These are phyloP conservation scores for Physocephala rufipes DNA, from an alignment of 2,888 invertebrate genomes.

Conservation along the genomic window DNA sequence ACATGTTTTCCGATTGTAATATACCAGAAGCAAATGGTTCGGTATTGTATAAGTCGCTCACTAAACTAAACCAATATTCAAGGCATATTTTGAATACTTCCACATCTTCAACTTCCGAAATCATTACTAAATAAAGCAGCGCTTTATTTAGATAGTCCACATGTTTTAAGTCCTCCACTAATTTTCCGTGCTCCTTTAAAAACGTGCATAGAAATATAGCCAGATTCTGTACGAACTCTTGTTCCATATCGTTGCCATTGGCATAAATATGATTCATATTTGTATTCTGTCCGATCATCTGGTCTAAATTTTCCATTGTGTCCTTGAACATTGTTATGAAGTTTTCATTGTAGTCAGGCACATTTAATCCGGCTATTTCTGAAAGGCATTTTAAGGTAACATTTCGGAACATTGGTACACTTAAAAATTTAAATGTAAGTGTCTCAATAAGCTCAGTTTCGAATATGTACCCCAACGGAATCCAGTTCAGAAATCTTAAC, in stretches of 20 bases:
- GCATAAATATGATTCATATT: slow-evolving; percentile 96
- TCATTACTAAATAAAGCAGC: slow-evolving; percentile 85
- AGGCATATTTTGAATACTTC: slow-evolving; percentile 99
- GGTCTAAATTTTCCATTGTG: slow-evolving; percentile 91
- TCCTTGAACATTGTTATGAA: slow-evolving; percentile 90
- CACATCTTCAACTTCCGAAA: slow-evolving; percentile 98
- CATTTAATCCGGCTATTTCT: slow-evolving; percentile 94
- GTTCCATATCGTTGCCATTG: slow-evolving; percentile 93
- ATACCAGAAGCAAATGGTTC: slow-evolving; percentile 71
- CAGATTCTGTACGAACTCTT: slow-evolving; percentile 98
- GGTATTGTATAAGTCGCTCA: slow-evolving; percentile 91
- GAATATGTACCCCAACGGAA: slow-evolving; percentile 99
- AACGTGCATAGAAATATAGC: slow-evolving; percentile 97
- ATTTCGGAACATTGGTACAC: slow-evolving; percentile 97
- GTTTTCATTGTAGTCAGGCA: slow-evolving; percentile 90
- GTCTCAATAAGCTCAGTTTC: slow-evolving; percentile 97
- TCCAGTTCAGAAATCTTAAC: slow-evolving; percentile 97
- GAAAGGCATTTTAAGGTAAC: slow-evolving; percentile 98
- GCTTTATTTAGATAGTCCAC: slow-evolving; percentile 83
- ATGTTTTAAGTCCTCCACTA: slow-evolving; percentile 84
- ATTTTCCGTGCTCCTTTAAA: slow-evolving; percentile 92
- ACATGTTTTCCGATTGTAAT: slow-evolving; percentile 58
- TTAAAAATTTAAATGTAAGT: slow-evolving; percentile 94
- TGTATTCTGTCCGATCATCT: slow-evolving; percentile 89
- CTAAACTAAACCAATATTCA: slow-evolving; percentile 97